Conservation (phyloP, 2,113 vertebrate genomes). For the Anthoscopus minutus region DNA sequence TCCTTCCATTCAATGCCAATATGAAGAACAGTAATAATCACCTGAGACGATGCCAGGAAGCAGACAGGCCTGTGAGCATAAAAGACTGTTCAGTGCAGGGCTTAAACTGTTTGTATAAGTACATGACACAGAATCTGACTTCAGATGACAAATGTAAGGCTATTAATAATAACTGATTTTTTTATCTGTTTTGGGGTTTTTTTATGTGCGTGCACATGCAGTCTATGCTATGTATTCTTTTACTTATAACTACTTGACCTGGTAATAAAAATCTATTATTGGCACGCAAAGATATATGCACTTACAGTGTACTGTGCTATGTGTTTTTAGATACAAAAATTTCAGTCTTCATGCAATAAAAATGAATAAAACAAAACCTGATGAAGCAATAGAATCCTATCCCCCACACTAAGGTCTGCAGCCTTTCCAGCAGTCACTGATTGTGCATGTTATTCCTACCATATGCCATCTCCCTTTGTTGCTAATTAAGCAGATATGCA, state of each 20-base stretch:
- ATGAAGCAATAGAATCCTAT: neutral
- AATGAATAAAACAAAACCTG: neutral
- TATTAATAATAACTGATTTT: neutral
- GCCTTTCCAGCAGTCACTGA: neutral
- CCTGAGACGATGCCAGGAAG: neutral
- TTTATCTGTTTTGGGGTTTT: fast-evolving
- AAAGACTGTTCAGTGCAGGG: neutral
- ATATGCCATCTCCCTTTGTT: neutral
- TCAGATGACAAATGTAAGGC: neutral
- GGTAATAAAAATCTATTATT: neutral
- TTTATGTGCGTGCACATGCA: fast-evolving
- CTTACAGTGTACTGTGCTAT: neutral
- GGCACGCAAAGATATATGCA: neutral
- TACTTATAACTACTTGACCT: neutral
- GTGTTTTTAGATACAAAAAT: neutral
- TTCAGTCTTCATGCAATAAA: neutral
- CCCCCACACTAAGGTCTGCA: neutral
- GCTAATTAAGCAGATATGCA: neutral
- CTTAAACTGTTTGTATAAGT: neutral
- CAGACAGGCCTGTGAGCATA: neutral
- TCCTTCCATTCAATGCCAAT: neutral
- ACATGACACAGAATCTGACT: neutral
- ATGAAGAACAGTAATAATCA: neutral
- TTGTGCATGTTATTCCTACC: neutral
- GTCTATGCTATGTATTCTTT: neutral